Evolutionary conservation across 2,113 vertebrate genomes (phyloP).

Genomic region (Oreocharis arfaki): DNA sequence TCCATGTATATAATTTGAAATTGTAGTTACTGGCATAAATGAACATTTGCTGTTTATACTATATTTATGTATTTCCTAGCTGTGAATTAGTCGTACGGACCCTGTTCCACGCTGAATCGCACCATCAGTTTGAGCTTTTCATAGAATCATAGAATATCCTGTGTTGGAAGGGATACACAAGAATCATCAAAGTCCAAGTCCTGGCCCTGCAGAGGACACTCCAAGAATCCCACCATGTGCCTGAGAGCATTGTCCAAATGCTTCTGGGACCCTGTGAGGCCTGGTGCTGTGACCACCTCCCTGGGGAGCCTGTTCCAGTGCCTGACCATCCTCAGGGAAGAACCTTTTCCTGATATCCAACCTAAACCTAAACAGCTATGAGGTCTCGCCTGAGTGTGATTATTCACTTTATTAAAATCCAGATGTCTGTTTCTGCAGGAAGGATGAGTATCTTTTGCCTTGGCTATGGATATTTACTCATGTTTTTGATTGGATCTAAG

Average conservation of each 20-base stretch:
- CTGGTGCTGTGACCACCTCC: background rate
- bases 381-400: background rate
- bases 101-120: background rate
- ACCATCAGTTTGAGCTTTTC: background rate
- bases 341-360: background rate
- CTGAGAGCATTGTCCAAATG: background rate
- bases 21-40: background rate
- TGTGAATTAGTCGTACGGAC: background rate
- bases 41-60: background rate
- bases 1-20: background rate
- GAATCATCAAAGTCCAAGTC: fast-evolving
- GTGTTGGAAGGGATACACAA: background rate
- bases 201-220: background rate
- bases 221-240: background rate
- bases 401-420: background rate
- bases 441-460: background rate
- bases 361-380: background rate
- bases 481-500: background rate
- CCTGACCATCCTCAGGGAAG: background rate
- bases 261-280: background rate
- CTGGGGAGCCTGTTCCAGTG: background rate
- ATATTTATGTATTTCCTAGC: background rate
- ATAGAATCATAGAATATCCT: background rate
- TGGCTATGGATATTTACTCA: background rate
- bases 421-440: background rate